phyloP scores from a whole-genome alignment of 2,113 vertebrate species.

The Myodes glareolus region DNA sequence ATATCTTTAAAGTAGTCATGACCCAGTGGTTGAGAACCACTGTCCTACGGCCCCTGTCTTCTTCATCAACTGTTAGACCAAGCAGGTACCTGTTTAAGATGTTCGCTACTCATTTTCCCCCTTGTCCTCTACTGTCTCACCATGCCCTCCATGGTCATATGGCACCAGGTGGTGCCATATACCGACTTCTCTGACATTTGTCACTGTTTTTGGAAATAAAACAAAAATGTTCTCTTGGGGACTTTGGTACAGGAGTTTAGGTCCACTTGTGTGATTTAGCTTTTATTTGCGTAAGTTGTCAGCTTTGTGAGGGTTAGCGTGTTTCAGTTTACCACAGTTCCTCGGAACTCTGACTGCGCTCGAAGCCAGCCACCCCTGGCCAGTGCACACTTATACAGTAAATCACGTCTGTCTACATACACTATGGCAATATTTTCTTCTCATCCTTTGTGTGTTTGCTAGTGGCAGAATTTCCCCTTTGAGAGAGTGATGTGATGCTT shows the following conservation, averaged over 20 bases:
- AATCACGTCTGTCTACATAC: neutral
- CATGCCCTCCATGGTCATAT: accelerated
- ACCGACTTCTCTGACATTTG: conserved; percentile 13
- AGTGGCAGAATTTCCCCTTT: neutral
- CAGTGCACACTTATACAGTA: neutral
- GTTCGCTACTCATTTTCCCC: neutral
- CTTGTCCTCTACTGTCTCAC: neutral
- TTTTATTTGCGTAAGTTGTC: neutral
- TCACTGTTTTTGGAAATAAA: neutral
- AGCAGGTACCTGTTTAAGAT: conserved; percentile 8
- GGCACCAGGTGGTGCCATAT: neutral
- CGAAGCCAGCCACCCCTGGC: accelerated
- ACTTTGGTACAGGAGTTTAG: neutral
- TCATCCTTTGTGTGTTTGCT: neutral
- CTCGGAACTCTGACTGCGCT: neutral
- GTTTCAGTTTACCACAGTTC: neutral
- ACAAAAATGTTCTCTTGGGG: neutral
- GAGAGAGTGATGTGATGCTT: neutral
- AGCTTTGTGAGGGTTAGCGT: neutral
- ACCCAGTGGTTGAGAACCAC: neutral
- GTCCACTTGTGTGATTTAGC: neutral
- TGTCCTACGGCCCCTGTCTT: neutral
- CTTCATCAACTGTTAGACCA: neutral
- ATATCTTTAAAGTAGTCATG: neutral
- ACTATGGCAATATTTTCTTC: neutral